Evolutionary conservation across 1,140 invertebrate genomes (phyloP).

Genomic region (Drosophila paulistorum): DNA sequence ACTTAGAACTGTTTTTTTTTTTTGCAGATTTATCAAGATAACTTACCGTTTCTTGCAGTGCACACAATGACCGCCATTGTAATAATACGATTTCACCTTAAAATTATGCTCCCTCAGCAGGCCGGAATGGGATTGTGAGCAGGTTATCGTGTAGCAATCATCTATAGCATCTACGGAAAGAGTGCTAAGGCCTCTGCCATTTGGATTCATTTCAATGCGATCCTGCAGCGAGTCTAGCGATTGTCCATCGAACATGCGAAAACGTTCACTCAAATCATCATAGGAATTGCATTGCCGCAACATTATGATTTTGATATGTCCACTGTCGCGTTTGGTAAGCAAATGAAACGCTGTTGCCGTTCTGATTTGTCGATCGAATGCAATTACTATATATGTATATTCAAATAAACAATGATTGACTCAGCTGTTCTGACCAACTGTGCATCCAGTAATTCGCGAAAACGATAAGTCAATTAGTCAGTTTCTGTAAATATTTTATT

Average conservation of each 20-base stretch:
- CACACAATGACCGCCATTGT: constrained; percentile 92
- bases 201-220: constrained; percentile 61
- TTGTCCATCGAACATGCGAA: constrained; percentile 52
- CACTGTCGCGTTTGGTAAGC: constrained; percentile 1
- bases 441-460: constrained; percentile 8
- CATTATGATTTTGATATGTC: constrained; percentile 48
- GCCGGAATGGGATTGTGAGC: constrained; percentile 39
- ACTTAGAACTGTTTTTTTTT: no score
- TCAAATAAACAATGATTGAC: constrained; percentile 28
- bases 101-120: constrained; percentile 87
- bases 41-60: constrained; percentile 90
- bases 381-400: constrained; percentile 4
- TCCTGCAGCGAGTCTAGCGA: constrained; percentile 61
- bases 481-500: neutral
- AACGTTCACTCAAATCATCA: constrained; percentile 57
- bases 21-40: neutral
- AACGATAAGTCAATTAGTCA: neutral
- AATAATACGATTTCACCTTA: constrained; percentile 90
- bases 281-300: constrained; percentile 61
- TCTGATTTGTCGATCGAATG: neutral
- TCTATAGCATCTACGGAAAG: constrained; percentile 37
- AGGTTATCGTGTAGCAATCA: constrained; percentile 37
- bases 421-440: constrained; percentile 43
- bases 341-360: constrained; percentile 19
- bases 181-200: constrained; percentile 37